Conservation (phyloP, 92 coral and sea anemone genomes). For the Phymanthus crucifer region DNA sequence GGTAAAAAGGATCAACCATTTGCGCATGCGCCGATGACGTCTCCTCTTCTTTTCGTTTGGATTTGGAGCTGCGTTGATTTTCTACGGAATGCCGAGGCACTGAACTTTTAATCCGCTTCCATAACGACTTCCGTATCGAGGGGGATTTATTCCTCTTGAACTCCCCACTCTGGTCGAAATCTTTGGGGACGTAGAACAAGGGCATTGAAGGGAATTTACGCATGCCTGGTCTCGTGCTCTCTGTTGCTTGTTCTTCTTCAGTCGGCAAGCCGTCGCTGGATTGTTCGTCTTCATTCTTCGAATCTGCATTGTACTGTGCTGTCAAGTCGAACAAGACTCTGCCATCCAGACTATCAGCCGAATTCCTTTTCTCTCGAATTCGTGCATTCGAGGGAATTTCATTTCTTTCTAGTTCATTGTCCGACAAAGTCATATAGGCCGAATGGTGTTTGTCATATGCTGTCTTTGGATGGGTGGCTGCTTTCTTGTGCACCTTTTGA, state of each 20-base stretch:
- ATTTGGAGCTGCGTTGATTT: background rate
- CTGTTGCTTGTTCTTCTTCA: background rate
- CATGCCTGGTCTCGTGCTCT: background rate
- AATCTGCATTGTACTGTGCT: background rate
- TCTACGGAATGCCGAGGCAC: background rate
- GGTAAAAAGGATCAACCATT: background rate
- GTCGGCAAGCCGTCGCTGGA: slow-evolving; percentile 14
- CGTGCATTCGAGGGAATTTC: background rate
- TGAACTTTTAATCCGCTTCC: slow-evolving; percentile 27
- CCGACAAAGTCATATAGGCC: slow-evolving; percentile 3
- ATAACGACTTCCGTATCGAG: slow-evolving; percentile 27
- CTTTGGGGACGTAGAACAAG: slow-evolving; percentile 43
- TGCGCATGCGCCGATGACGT: background rate
- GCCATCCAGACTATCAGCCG: slow-evolving; percentile 30
- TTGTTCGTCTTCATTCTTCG: background rate
- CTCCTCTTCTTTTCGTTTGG: background rate
- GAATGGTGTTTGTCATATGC: background rate
- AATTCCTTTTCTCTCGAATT: slow-evolving; percentile 5
- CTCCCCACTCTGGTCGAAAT: slow-evolving; percentile 15
- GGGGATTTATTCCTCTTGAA: background rate
- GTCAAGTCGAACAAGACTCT: background rate
- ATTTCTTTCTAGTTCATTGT: slow-evolving; percentile 2
- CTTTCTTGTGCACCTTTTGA: background rate
- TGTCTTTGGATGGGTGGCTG: slow-evolving; percentile 15
- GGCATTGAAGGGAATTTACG: slow-evolving; percentile 44